Conservation (phyloP, 2,797 vertebrate species). For the Rhinophrynus dorsalis region DNA sequence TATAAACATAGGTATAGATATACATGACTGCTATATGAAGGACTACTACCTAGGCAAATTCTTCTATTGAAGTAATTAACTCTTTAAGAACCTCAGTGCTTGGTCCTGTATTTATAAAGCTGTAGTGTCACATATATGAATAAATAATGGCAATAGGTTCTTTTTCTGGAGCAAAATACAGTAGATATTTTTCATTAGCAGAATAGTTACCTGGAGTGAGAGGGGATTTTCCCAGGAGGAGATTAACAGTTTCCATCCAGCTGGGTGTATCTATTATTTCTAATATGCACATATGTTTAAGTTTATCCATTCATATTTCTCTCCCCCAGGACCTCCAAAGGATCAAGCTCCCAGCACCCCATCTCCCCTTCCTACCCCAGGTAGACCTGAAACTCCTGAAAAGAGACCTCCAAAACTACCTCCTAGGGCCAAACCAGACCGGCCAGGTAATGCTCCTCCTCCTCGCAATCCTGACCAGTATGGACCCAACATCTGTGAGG, state of each 20-base stretch:
- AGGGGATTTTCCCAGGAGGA: not conserved
- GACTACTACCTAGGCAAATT: too few relatives aligned
- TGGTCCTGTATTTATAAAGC: too few relatives aligned
- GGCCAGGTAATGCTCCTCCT: conserved; percentile 66
- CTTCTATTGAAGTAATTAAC: too few relatives aligned
- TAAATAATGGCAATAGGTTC: too few relatives aligned
- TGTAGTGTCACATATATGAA: too few relatives aligned
- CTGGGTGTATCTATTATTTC: not conserved
- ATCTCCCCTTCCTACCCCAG: conserved; percentile 83
- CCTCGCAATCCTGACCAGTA: conserved; percentile 85
- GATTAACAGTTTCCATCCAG: not conserved
- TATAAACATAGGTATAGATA: too few relatives aligned
- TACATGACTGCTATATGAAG: too few relatives aligned
- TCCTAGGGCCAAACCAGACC: conserved; percentile 59
- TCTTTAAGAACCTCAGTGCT: too few relatives aligned
- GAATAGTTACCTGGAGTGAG: too few relatives aligned
- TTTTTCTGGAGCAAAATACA: too few relatives aligned
- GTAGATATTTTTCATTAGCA: too few relatives aligned
- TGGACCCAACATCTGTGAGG: conserved; percentile 91
- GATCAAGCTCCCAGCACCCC: conserved; percentile 77
- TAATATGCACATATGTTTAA: not conserved
- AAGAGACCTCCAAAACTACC: conserved; percentile 66
- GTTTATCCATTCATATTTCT: not conserved
- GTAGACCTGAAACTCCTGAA: conserved; percentile 75
- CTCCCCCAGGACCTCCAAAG: conserved; percentile 69